Evolutionary conservation across 2,113 vertebrate genomes (phyloP).

Genomic region (Oryzias javanicus): DNA sequence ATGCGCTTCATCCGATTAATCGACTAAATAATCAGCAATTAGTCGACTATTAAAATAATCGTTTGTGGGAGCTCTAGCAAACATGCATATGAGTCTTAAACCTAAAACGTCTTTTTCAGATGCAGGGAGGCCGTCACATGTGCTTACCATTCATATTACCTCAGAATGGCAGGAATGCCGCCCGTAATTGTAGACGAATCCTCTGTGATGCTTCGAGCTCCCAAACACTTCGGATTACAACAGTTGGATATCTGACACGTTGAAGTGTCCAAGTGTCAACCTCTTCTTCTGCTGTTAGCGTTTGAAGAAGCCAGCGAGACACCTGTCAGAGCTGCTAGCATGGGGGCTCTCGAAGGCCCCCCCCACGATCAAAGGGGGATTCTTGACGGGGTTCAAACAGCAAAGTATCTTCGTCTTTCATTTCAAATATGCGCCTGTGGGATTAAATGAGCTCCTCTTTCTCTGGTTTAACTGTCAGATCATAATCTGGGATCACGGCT

Average conservation of each 20-base stretch:
- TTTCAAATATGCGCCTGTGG: slow-evolving; percentile 15
- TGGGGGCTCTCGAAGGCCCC: slow-evolving; percentile 10
- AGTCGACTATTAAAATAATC: too few species aligned
- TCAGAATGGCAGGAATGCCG: slow-evolving; percentile 65
- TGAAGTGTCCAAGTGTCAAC: neutral
- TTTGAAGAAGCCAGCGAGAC: slow-evolving; percentile 11
- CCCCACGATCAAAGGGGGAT: slow-evolving; percentile 27
- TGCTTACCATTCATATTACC: slow-evolving; percentile 73
- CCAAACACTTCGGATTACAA: slow-evolving; percentile 7
- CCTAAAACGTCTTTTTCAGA: neutral
- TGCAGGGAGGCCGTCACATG: slow-evolving; percentile 50
- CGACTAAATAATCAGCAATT: too few species aligned
- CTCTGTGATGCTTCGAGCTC: slow-evolving; percentile 14
- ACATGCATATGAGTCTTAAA: slow-evolving; percentile 5
- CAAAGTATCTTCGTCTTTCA: slow-evolving; percentile 7
- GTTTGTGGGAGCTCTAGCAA: too few species aligned
- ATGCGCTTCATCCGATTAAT: too few species aligned
- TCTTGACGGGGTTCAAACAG: slow-evolving; percentile 13
- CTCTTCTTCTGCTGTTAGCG: neutral
- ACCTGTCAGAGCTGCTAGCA: slow-evolving; percentile 14
- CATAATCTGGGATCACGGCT: neutral
- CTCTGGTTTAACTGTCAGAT: neutral
- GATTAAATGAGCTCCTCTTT: slow-evolving; percentile 10
- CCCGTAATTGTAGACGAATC: slow-evolving; percentile 45
- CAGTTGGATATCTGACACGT: neutral